Evolutionary conservation across 2,113 vertebrate species (phyloP).

Genomic region (Urocynchramus pylzowi): DNA sequence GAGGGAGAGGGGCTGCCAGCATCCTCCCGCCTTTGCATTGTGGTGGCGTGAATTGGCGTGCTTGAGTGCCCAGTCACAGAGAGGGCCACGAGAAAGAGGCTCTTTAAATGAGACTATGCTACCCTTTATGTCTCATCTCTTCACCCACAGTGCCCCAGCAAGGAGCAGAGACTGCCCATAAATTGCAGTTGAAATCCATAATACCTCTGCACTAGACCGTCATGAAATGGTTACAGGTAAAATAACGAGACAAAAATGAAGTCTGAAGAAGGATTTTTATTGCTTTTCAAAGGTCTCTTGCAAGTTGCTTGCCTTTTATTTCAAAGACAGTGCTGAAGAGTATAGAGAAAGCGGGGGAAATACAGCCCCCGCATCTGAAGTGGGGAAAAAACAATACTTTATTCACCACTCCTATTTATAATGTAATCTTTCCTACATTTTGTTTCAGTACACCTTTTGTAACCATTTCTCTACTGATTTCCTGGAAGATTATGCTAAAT

Average conservation of each 20-base stretch:
- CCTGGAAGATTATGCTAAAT: conserved; percentile 75
- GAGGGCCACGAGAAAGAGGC: neutral
- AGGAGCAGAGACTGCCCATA: conserved; percentile 14
- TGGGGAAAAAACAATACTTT: conserved; percentile 65
- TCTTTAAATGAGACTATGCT: conserved; percentile 10
- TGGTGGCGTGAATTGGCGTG: neutral
- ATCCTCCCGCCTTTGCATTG: neutral
- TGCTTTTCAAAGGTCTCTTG: conserved; percentile 57
- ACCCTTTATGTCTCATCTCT: conserved; percentile 29
- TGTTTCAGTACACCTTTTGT: conserved; percentile 64
- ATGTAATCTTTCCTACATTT: conserved; percentile 67
- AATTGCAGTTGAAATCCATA: conserved; percentile 44
- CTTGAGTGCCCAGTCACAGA: neutral
- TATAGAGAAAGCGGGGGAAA: neutral
- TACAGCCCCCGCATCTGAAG: conserved; percentile 2
- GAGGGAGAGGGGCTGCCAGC: neutral
- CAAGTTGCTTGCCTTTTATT: conserved; percentile 34
- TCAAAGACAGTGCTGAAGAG: neutral
- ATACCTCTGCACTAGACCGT: conserved; percentile 15
- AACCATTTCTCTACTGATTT: conserved; percentile 71
- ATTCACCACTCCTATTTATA: conserved; percentile 71
- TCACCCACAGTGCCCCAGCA: neutral
- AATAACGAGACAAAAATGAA: conserved; percentile 50
- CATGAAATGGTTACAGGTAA: conserved; percentile 39
- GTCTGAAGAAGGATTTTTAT: conserved; percentile 52